Percentiles rank a stretch among this genome's conserved stretches.
Conservation (phyloP, 2,797 vertebrate species). For the Cetoscarus ocellatus region DNA sequence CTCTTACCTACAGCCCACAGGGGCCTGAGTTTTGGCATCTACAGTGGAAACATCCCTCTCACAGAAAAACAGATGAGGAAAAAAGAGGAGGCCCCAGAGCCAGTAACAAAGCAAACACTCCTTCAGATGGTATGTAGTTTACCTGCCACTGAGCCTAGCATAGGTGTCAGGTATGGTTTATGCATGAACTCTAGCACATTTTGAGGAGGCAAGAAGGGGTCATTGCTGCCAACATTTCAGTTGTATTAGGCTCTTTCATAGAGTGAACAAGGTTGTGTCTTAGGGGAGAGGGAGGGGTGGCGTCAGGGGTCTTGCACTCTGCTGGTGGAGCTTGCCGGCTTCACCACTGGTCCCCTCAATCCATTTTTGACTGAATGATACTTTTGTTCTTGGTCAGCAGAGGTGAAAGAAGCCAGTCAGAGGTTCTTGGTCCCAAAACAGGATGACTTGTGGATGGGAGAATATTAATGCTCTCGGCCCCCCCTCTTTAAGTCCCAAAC, state of each 20-base stretch:
- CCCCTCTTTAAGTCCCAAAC: conserved; percentile 20
- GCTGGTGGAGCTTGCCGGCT: conserved; percentile 86
- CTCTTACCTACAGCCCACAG: conserved; percentile 71
- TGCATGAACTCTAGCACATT: conserved; percentile 15
- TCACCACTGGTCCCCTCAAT: conserved; percentile 90
- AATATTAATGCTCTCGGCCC: conserved; percentile 58
- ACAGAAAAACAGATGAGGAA: conserved; percentile 70
- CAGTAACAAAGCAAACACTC: conserved; percentile 68
- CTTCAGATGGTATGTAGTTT: conserved; percentile 54
- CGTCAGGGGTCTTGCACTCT: conserved; percentile 88
- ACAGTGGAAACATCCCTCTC: conserved; percentile 68
- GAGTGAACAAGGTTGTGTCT: conserved; percentile 80
- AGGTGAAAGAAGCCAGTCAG: conserved; percentile 97
- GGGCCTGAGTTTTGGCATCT: conserved; percentile 63
- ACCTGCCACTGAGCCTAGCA: conserved; percentile 44
- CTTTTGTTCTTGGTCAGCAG: conserved; percentile 97
- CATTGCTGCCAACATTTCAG: conserved; percentile 86
- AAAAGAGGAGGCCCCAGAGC: conserved; percentile 53
- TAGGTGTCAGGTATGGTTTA: conserved; percentile 27
- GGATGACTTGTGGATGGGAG: conserved; percentile 87
- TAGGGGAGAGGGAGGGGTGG: conserved; percentile 66
- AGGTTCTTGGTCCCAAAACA: conserved; percentile 82
- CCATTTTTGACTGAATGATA: conserved; percentile 93
- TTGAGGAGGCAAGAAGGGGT: conserved; percentile 45
- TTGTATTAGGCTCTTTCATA: conserved; percentile 85